Evolutionary conservation across 2,888 invertebrate species (phyloP).

Genomic region (Teleiodes luculella): DNA sequence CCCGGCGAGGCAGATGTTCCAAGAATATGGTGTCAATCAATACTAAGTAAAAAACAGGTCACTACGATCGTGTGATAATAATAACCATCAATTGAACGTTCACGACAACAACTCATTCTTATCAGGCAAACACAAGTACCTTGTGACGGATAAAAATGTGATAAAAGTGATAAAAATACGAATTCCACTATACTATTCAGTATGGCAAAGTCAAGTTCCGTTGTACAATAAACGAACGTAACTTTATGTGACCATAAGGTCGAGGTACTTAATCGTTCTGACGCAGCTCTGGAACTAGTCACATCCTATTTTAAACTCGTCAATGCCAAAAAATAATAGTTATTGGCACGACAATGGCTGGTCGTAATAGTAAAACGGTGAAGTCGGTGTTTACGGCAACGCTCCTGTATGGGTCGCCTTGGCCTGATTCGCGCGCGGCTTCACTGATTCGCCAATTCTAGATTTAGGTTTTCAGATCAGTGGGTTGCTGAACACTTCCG

Average conservation of each 20-base stretch:
- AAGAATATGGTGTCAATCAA: too few relatives aligned
- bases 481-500: slow-evolving; percentile 64
- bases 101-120: too few relatives aligned
- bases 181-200: too few relatives aligned
- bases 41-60: too few relatives aligned
- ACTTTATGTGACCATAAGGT: background rate
- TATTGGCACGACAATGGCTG: slow-evolving; percentile 23
- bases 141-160: too few relatives aligned
- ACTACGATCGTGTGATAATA: too few relatives aligned
- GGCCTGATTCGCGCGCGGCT: slow-evolving; percentile 52
- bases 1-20: too few relatives aligned
- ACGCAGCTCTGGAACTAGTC: background rate
- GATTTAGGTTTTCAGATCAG: slow-evolving; percentile 77
- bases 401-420: slow-evolving; percentile 59
- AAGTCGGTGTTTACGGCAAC: slow-evolving; percentile 20
- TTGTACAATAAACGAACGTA: slow-evolving; percentile 2
- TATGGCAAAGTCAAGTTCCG: background rate
- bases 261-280: background rate
- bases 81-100: too few relatives aligned
- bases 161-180: too few relatives aligned
- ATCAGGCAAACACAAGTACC: too few relatives aligned
- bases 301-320: slow-evolving; percentile 20
- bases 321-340: slow-evolving; percentile 16
- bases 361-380: slow-evolving; percentile 22
- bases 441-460: slow-evolving; percentile 71